A percentile compares a stretch with the other conserved stretches of the same genome.
Evolutionary conservation across 92 coral and sea anemone species (phyloP).

Genomic region (Phenganax stokvisi): DNA sequence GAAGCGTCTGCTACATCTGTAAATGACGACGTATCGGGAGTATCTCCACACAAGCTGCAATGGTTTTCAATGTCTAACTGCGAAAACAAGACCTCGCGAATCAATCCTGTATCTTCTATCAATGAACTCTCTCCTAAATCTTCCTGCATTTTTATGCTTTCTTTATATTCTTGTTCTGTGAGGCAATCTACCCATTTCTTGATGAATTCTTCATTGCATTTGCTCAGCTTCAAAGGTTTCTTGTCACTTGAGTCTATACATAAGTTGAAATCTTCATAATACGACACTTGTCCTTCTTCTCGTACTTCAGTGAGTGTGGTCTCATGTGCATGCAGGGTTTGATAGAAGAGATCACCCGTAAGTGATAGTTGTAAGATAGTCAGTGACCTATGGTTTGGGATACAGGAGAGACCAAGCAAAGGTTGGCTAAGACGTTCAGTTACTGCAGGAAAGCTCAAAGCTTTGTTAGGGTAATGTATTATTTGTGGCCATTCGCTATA

Average conservation of each 20-base stretch:
- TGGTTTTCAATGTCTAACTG: not conserved
- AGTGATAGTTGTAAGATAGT: constrained; percentile 69
- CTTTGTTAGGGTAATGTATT: constrained; percentile 47
- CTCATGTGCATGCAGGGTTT: constrained; percentile 43
- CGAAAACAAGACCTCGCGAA: constrained; percentile 8
- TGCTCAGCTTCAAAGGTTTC: not conserved
- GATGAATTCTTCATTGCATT: constrained; percentile 3
- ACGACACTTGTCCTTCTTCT: constrained; percentile 1
- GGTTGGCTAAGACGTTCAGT: constrained; percentile 59
- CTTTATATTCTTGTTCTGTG: constrained; percentile 29
- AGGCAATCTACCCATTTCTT: constrained; percentile 35
- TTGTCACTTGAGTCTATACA: constrained; percentile 22
- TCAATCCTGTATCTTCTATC: not conserved
- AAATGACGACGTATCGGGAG: no score
- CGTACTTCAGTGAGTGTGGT: constrained; percentile 14
- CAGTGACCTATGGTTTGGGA: constrained; percentile 54
- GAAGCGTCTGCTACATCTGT: not conserved
- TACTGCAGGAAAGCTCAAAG: constrained; percentile 24
- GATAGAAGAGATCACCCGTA: constrained; percentile 75
- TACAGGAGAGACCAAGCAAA: constrained; percentile 63
- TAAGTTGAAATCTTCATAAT: constrained; percentile 13
- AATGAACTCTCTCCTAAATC: not conserved
- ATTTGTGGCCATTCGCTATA: constrained; percentile 79
- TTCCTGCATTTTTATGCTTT: not conserved
- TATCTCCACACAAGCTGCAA: constrained; percentile 6